Conservation (phyloP, 2,797 vertebrate species). For the Orientallactaga sibirica region DNA sequence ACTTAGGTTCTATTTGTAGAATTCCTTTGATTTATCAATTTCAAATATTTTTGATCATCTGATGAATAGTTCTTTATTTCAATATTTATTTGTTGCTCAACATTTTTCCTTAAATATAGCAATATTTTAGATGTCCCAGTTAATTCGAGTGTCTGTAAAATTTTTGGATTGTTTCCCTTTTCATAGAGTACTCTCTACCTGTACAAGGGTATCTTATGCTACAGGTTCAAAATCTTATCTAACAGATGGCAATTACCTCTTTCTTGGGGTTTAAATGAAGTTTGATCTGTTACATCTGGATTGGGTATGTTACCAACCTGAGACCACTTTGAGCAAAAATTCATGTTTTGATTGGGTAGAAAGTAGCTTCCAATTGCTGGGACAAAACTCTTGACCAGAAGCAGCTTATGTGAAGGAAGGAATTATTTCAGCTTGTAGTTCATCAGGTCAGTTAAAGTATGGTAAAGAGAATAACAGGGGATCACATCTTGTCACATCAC, state of each 20-base stretch:
- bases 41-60: background rate
- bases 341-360: background rate
- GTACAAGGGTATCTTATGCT: background rate
- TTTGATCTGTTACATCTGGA: background rate
- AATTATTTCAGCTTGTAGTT: too few relatives aligned
- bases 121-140: background rate
- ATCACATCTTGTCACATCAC: too few relatives aligned
- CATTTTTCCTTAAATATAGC: background rate
- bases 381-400: too few relatives aligned
- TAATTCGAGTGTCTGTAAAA: background rate
- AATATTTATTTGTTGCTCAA: background rate
- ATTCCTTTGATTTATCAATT: background rate
- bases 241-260: background rate
- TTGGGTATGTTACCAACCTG: background rate
- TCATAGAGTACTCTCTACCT: background rate
- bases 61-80: background rate
- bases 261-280: background rate
- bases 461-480: too few relatives aligned
- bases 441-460: too few relatives aligned
- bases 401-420: too few relatives aligned
- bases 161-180: too few relatives aligned
- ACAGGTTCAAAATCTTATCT: background rate
- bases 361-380: too few relatives aligned
- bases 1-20: background rate
- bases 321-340: background rate